Base-by-base conservation (phyloP, 2,797 vertebrate genomes). In the Adrianichthys oophorus region DNA sequence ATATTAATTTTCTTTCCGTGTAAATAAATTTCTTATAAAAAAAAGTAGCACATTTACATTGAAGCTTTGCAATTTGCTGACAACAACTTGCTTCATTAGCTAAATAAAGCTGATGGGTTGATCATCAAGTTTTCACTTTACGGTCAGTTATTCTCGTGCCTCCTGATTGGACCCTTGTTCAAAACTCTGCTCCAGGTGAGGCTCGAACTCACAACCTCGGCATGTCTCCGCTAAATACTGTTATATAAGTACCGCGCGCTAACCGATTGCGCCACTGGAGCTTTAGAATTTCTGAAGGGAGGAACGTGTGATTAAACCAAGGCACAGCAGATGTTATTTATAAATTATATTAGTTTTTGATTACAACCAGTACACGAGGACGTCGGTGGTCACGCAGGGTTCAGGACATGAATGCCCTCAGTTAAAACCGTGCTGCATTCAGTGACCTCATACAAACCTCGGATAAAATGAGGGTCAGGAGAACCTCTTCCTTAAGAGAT, bases 241-340 rank as follows among this genome's bases (percentile, higher is more conserved):
- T 91, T 90, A 57, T 98, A 98, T 98, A 98, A 98, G 97, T 98
- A 98, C 96, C 97, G 96, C 96, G 96, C 96, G 96, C 97, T 98
- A 96, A 98, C 97, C 96, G 97, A 98, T 98, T 98, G 96, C 97
- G 96, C 97, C 97, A 98, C 97, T 98, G 96, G 97, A 98, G 96
- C 97, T 91, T 72, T 52, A 13, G 12, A 2, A 1, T 3, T 3
- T 0, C 2, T 0, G 0, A 2, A 0, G 10, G 2, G 2, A 8
- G 3, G 32, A 12, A 12, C 12, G 13, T 12, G 0, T 29, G 1
- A 29, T 7, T 29, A 29, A 29, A 7, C 5, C 1, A 29, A 1
- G 1, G 26, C 26, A 26, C 26, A 29, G 7, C 5, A 6, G 2
- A 29, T 29, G 2, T 6, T 26, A 26, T 26, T 6, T 1, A 7